A percentile compares a stretch with the other conserved stretches of the same genome.
These are phyloP conservation scores for Spinus olivaceus DNA, from an alignment of 2,797 vertebrate genomes.

Conservation along the genomic window DNA sequence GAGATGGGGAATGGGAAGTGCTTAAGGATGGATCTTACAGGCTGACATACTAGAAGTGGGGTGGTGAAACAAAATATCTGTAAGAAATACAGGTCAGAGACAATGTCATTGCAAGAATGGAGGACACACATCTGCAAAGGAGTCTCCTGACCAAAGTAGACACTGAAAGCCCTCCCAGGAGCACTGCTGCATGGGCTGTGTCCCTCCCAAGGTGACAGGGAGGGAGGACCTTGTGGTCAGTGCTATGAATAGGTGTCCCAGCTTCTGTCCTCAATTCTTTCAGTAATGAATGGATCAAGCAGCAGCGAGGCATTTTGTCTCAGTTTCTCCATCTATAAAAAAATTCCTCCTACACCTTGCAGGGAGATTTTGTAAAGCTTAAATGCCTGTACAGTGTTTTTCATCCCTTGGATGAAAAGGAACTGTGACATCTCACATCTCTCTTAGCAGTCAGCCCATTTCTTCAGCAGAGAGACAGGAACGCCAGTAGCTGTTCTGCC, in stretches of 20 bases:
- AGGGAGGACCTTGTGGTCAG: background rate
- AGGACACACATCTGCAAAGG: background rate
- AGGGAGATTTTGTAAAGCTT: background rate
- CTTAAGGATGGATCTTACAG: rapidly evolving
- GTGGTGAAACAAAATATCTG: background rate
- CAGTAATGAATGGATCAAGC: background rate
- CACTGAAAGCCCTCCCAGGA: background rate
- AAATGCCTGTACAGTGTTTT: background rate
- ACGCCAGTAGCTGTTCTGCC: background rate
- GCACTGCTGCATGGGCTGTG: background rate
- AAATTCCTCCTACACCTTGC: background rate
- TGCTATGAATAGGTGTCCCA: background rate
- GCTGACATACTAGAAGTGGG: background rate
- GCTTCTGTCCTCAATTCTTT: background rate
- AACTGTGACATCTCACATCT: background rate
- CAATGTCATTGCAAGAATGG: background rate
- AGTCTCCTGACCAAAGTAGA: background rate
- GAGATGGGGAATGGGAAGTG: background rate
- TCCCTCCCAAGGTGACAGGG: background rate
- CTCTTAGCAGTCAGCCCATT: background rate
- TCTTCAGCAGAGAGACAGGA: background rate
- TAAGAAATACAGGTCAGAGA: background rate
- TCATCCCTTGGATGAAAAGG: background rate
- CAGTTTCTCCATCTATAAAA: background rate
- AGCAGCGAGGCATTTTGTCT: background rate